A percentile compares a stretch with the other conserved stretches of the same genome.
Evolutionary conservation across 1,140 invertebrate species (phyloP).

Genomic region (Notospermus geniculatus): DNA sequence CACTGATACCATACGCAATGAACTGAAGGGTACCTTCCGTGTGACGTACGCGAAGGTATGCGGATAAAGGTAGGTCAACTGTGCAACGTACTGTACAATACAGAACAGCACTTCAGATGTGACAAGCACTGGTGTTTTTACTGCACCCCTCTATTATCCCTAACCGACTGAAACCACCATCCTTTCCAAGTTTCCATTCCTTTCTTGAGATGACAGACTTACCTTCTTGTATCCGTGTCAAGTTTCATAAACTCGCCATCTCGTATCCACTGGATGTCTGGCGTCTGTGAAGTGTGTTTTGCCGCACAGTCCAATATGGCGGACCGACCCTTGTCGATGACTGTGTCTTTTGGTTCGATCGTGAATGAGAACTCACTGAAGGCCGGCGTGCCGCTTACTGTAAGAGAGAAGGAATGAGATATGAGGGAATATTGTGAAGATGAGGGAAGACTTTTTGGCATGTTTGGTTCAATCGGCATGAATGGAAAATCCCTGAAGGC

Average conservation of each 20-base stretch:
- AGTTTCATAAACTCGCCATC: constrained; percentile 43
- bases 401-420: neutral
- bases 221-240: constrained; percentile 45
- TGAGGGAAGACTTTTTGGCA: too few species aligned
- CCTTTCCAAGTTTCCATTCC: neutral
- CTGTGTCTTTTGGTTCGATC: constrained; percentile 52
- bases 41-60: too few species aligned
- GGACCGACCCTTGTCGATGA: constrained; percentile 44
- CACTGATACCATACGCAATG: too few species aligned
- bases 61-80: too few species aligned
- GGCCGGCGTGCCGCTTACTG: neutral
- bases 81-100: too few species aligned
- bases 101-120: too few species aligned
- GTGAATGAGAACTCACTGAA: constrained; percentile 51
- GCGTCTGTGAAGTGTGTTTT: constrained; percentile 32
- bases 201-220: constrained; percentile 2
- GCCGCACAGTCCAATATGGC: constrained; percentile 54
- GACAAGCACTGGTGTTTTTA: too few species aligned
- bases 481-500: too few species aligned
- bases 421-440: too few species aligned
- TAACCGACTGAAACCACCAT: neutral
- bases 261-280: constrained; percentile 53
- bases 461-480: too few species aligned
- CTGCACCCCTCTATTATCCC: too few species aligned
- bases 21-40: too few species aligned